Percentiles rank a stretch among this genome's conserved stretches.
Evolutionary conservation across 2,888 invertebrate genomes (phyloP).

Genomic region (Galeruca laticollis): DNA sequence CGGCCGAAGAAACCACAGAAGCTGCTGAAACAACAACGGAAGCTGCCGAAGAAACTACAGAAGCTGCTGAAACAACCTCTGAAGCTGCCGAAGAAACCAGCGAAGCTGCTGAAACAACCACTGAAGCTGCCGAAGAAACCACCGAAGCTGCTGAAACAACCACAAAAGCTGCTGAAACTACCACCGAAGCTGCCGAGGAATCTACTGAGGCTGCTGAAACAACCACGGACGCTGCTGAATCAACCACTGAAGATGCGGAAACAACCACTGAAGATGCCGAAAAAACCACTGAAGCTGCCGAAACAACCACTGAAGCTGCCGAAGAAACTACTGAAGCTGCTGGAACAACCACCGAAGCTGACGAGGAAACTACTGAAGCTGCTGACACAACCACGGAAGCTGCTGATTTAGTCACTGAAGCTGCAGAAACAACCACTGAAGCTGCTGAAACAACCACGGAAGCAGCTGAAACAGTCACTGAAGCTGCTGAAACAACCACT

Average conservation of each 20-base stretch:
- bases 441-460: background rate
- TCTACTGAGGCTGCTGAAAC: too few relatives aligned
- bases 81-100: background rate
- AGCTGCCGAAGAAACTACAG: too few relatives aligned
- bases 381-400: too few relatives aligned
- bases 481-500: conserved; percentile 7
- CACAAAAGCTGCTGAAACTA: background rate
- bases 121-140: background rate
- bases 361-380: too few relatives aligned
- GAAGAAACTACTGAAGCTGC: background rate
- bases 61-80: background rate
- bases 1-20: too few relatives aligned
- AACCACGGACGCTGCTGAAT: background rate
- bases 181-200: too few relatives aligned
- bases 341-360: background rate
- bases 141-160: background rate
- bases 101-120: background rate
- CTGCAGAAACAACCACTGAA: background rate
- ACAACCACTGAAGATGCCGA: background rate
- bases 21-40: too few relatives aligned
- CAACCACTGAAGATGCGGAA: background rate
- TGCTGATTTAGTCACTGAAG: background rate
- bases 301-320: background rate
- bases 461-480: background rate
- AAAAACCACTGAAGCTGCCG: background rate